Evolutionary conservation across 2,797 vertebrate genomes (phyloP).

Genomic region (Lophius americanus): DNA sequence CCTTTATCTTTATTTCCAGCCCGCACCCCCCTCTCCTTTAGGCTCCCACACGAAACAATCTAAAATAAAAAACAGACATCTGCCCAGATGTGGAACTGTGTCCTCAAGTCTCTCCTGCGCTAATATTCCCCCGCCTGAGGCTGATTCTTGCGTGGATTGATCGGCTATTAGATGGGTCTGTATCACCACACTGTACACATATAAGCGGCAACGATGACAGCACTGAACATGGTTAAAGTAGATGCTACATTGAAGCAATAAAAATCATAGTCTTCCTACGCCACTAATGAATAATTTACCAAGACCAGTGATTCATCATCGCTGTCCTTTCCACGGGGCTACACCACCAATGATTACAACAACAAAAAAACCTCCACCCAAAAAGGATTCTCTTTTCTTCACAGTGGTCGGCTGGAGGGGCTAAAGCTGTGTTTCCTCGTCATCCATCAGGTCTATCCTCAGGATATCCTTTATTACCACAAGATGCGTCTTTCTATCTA

Average conservation of each 20-base stretch:
- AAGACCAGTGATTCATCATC: conserved; percentile 73
- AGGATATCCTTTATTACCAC: conserved; percentile 57
- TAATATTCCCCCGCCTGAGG: conserved; percentile 32
- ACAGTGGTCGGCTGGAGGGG: conserved; percentile 62
- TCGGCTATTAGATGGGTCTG: conserved; percentile 52
- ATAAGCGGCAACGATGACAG: conserved; percentile 36
- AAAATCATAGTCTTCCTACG: conserved; percentile 61
- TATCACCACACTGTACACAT: conserved; percentile 43
- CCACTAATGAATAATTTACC: conserved; percentile 71
- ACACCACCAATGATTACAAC: conserved; percentile 62
- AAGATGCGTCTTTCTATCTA: conserved; percentile 22
- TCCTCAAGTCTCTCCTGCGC: conserved; percentile 13
- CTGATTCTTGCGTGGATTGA: conserved; percentile 44
- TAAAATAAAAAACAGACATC: conserved; percentile 14
- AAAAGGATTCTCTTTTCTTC: conserved; percentile 54
- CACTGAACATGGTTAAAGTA: conserved; percentile 41
- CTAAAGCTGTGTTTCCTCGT: conserved; percentile 63
- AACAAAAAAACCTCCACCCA: conserved; percentile 41
- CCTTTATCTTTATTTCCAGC: conserved; percentile 30
- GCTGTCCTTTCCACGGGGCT: conserved; percentile 64
- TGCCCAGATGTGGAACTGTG: conserved; percentile 7
- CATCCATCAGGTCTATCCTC: conserved; percentile 61
- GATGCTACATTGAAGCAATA: conserved; percentile 65
- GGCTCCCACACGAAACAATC: conserved; percentile 1
- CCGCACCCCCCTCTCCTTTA: conserved; percentile 23